These are phyloP conservation scores for Penaeus monodon DNA, from an alignment of 2,888 invertebrate genomes.

Conservation along the genomic window DNA sequence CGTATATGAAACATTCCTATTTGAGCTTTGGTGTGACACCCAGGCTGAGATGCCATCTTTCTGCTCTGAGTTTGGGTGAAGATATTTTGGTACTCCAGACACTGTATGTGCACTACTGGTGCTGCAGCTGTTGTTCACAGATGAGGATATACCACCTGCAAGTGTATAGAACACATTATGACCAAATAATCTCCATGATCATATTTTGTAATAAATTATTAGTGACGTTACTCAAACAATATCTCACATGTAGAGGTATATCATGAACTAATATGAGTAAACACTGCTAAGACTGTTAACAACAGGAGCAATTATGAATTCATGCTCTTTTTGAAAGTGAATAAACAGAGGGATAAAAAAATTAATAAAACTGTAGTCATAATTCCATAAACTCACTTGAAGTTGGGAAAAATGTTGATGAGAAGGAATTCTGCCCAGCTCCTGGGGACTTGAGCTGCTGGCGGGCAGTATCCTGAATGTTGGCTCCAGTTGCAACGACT, in stretches of 20 bases:
- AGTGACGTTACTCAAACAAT: background rate
- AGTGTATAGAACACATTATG: background rate
- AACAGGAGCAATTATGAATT: no score
- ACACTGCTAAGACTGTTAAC: background rate
- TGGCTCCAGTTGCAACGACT: slow-evolving; percentile 61
- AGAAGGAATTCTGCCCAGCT: slow-evolving; percentile 62
- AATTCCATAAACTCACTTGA: slow-evolving; percentile 35
- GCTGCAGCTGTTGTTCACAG: slow-evolving; percentile 51
- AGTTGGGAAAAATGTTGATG: slow-evolving; percentile 59
- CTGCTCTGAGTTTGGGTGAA: slow-evolving; percentile 60
- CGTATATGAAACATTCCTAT: slow-evolving; percentile 50
- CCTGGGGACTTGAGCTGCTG: slow-evolving; percentile 64
- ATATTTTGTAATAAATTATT: background rate
- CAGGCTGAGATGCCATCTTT: slow-evolving; percentile 52
- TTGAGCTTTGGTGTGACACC: slow-evolving; percentile 54
- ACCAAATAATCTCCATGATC: background rate
- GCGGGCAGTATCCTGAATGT: slow-evolving; percentile 57
- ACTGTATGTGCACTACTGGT: slow-evolving; percentile 46
- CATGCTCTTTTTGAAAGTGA: background rate
- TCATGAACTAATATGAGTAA: background rate
- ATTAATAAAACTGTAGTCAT: no score
- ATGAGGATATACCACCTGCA: slow-evolving; percentile 59
- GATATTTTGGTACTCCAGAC: slow-evolving; percentile 53
- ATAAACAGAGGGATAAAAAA: no score
- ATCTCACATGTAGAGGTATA: background rate